Conservation (phyloP, 2,113 vertebrate genomes). For the Smithornis capensis region DNA sequence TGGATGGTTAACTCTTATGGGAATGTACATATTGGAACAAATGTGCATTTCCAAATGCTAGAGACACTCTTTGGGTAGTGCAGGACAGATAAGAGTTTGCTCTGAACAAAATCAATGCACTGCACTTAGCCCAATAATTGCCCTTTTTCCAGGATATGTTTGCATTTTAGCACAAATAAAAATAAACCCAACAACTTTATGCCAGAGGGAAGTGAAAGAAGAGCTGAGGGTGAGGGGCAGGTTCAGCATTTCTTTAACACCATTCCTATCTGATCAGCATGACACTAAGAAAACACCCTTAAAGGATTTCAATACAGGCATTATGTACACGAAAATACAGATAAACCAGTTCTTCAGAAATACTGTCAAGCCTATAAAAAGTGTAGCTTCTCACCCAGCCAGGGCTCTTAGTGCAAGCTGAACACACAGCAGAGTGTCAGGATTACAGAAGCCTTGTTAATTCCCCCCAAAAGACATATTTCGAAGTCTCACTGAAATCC, state of each 20-base stretch:
- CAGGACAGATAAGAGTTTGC: not conserved
- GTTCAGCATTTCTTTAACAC: not conserved
- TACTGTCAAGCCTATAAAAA: not conserved
- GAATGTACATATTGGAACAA: not conserved
- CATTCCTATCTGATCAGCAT: not conserved
- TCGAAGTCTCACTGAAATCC: not conserved
- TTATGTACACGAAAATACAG: not conserved
- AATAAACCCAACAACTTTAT: not conserved
- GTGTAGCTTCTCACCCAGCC: not conserved
- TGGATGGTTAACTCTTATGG: not conserved
- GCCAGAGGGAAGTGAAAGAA: rapidly evolving
- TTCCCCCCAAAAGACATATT: not conserved
- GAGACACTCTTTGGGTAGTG: not conserved
- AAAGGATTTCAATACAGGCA: not conserved
- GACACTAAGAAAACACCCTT: not conserved
- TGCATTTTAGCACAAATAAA: not conserved
- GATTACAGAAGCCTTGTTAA: not conserved
- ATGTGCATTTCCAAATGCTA: not conserved
- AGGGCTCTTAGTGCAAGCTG: not conserved
- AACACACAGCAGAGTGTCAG: not conserved
- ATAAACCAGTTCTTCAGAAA: not conserved
- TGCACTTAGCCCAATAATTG: not conserved
- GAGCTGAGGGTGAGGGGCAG: not conserved
- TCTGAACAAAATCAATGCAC: not conserved
- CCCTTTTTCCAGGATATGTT: not conserved